Evolutionary conservation across 2,113 vertebrate species (phyloP).

Genomic region (Hemiscyllium ocellatum): DNA sequence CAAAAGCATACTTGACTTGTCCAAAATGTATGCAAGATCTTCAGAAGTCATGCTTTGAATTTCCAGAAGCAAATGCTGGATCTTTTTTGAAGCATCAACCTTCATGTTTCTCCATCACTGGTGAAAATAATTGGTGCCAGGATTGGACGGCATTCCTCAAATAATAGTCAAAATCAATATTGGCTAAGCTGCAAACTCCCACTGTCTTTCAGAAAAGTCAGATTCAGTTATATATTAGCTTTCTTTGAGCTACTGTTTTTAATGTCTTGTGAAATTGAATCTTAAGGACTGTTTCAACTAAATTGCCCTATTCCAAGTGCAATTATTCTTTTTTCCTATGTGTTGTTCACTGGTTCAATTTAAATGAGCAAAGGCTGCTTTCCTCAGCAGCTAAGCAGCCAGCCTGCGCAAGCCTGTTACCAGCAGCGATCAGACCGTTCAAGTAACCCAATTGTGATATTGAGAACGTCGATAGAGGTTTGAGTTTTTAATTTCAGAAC

Average conservation of each 20-base stretch:
- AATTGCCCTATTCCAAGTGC: not conserved
- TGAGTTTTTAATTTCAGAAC: not conserved
- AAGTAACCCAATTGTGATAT: not conserved
- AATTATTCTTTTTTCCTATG: not conserved
- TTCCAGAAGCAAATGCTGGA: too few relatives aligned
- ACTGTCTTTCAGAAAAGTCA: too few relatives aligned
- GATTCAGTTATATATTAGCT: too few relatives aligned
- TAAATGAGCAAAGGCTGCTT: not conserved
- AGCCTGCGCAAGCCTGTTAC: not conserved
- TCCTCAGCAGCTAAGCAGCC: not conserved
- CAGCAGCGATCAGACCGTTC: not conserved
- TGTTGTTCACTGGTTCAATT: not conserved
- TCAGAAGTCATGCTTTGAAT: too few relatives aligned
- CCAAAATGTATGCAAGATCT: too few relatives aligned
- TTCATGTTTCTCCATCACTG: too few relatives aligned
- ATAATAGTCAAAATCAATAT: too few relatives aligned
- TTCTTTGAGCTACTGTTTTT: not conserved
- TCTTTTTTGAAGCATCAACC: too few relatives aligned
- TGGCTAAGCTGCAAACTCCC: too few relatives aligned
- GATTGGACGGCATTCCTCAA: too few relatives aligned
- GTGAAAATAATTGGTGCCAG: too few relatives aligned
- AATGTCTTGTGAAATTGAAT: not conserved
- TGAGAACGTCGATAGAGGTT: not conserved
- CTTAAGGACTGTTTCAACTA: not conserved
- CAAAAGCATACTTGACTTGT: too few relatives aligned